Evolutionary conservation across 2,797 vertebrate genomes (phyloP).

Genomic region (Phalanger gymnotis): DNA sequence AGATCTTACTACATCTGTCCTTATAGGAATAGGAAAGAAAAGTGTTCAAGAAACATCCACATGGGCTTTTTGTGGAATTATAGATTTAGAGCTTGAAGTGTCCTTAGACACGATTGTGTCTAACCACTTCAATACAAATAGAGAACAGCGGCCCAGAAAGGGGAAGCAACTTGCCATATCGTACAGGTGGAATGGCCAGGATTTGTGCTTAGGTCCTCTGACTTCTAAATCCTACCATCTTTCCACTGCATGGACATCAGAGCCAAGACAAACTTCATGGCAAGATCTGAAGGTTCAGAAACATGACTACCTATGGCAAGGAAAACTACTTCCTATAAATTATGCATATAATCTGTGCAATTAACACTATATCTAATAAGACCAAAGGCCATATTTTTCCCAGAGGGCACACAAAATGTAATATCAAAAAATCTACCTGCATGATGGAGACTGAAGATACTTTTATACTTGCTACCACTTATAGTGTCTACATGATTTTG

Average conservation of each 20-base stretch:
- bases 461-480: not conserved
- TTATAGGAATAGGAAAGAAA: not conserved
- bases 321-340: not conserved
- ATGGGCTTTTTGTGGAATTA: not conserved
- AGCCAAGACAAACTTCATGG: not conserved
- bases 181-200: not conserved
- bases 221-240: not conserved
- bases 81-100: not conserved
- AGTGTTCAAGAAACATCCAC: not conserved
- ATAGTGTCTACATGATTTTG: accelerated
- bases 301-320: not conserved
- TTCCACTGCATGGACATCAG: not conserved
- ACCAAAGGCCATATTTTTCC: not conserved
- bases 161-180: not conserved
- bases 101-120: not conserved
- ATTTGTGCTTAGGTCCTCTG: not conserved
- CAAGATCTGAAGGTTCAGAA: not conserved
- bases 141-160: not conserved
- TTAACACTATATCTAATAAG: not conserved
- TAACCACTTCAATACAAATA: not conserved
- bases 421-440: not conserved
- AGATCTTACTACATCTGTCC: not conserved
- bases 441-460: not conserved
- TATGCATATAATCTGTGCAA: not conserved
- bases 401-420: accelerated